Evolutionary conservation across 2,113 vertebrate species (phyloP), one percentile per base, ranked within the genome.

Genomic region (Odobenus rosmarus): DNA sequence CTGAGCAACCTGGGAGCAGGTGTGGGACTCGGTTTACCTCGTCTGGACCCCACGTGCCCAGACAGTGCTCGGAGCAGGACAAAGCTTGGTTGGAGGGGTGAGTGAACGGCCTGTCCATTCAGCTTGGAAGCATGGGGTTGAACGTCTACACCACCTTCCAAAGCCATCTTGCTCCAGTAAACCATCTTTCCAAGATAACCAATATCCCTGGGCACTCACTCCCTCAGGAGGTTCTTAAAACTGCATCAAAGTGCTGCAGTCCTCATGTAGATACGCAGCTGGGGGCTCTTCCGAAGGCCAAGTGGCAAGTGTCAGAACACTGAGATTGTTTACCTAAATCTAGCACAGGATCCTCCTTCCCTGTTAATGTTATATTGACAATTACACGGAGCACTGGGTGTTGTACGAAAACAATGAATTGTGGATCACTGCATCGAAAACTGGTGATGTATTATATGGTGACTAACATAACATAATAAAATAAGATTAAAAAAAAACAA

Each of bases 241-340:
- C 1, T 4, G 11, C 9, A 9, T 23, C 19, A 0, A 0, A 4
- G 24, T 10, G 16, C 26, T 0, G 9, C 33, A 3, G 67, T 23
- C 51, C 61, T 3, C 9, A 0, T 9, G 33, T 31, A 16, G 46
- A 2, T 11, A 8, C 5, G 3, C 18, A 31, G 33, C 42, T 10
- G 1, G 62, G 62, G n/a, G 1, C 3, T 4, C 61, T 26, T 26
- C n/a, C 24, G 13, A 7, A 53, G 51, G n/a, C 28, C 67, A 9
- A 11, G 42, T 16, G 12, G 53, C 24, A 8, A 33, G 33, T 14
- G 53, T 82, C 1, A 1, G 5, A 46, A 51, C 24, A 9, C 39
- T 8, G 18, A 53, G 13, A 46, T 3, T 55, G 57, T 51, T n/a
- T 49, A 55, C 57, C 42, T 71, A 33, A 24, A 55, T 46, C 67